A percentile compares a stretch with the other conserved stretches of the same genome.
phyloP scores from a whole-genome alignment of 64 coral and sea anemone species.

The Pocillopora damicornis region DNA sequence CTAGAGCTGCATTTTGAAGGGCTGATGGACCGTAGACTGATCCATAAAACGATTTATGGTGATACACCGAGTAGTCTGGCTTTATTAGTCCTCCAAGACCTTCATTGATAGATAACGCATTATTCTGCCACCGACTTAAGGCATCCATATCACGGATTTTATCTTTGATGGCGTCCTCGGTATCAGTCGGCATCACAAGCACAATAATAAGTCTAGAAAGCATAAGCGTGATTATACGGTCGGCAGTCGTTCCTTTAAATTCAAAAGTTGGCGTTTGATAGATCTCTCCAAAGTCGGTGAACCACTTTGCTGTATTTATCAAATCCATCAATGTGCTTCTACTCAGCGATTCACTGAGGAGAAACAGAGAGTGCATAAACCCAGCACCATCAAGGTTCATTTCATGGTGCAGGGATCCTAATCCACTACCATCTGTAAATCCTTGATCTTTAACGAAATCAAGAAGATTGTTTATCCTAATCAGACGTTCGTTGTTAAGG shows the following conservation, averaged over 20 bases:
- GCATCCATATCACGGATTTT: constrained; percentile 62
- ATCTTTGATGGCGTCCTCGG: constrained; percentile 15
- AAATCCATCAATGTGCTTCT: constrained; percentile 12
- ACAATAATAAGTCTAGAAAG: constrained; percentile 48
- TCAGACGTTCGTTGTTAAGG: constrained; percentile 33
- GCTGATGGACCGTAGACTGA: constrained; percentile 61
- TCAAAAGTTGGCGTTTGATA: constrained; percentile 55
- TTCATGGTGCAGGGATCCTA: constrained; percentile 69
- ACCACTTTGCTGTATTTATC: constrained; percentile 71
- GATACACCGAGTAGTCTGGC: constrained; percentile 62
- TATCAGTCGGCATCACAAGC: constrained; percentile 44
- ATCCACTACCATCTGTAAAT: constrained; percentile 51
- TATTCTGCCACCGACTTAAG: constrained; percentile 53
- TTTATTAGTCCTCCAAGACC: constrained; percentile 72
- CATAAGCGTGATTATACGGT: constrained; percentile 58
- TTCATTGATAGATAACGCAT: constrained; percentile 54
- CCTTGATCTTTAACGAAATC: constrained; percentile 61
- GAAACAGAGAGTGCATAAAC: constrained; percentile 58
- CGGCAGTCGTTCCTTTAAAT: constrained; percentile 70
- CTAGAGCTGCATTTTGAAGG: constrained; percentile 47
- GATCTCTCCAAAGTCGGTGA: constrained; percentile 72
- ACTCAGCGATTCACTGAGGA: constrained; percentile 44
- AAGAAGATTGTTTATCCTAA: constrained; percentile 48
- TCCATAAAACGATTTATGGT: constrained; percentile 72
- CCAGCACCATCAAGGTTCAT: constrained; percentile 55